Evolutionary conservation across 2,113 vertebrate species (phyloP), one percentile per base, ranked within the genome.

Genomic region (Himantopus leucocephalus): DNA sequence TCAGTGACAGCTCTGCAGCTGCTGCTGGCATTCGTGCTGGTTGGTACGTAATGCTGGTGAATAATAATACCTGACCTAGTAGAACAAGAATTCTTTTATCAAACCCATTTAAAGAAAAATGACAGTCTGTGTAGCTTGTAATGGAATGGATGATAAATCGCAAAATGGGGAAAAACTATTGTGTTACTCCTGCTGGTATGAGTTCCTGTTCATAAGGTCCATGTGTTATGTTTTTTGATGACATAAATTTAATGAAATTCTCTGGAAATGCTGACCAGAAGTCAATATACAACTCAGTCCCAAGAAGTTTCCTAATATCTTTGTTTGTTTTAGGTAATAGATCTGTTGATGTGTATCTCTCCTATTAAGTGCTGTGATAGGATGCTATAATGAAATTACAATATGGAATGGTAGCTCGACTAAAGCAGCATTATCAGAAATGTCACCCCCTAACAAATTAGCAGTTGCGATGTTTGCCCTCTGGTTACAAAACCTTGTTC

Each of bases 391-490:
- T 79, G 76, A 97, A 96, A 97, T 98, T 96, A 97, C 94, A 98
- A 93, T 97, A 96, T 30, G 62, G 50, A 88, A 76, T 79, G 66
- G 79, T 58, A 79, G 60, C 90, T 97, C 3, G 12, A 86, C 96
- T 96, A 90, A 83, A 96, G 91, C 1, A 9, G 83, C 64, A 85
- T 97, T 97, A 96, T 92, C 89, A 95, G 87, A 97, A 98, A 96
- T 96, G 96, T 97, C 98, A 98, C 77, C 41, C 68, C 88, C 34
- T 96, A 95, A 98, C 94, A 97, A 98, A 98, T 96, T 87, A 97
- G 75, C 41, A 41, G 84, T 83, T 87, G 70, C 73, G 95, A 88
- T 81, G 89, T 96, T 94, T 96, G 90, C 97, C 97, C 73, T 86
- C 60, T 89, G 92, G 97, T 87, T 96, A 95, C 67, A 98, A 87